phyloP scores from a whole-genome alignment of 2,888 invertebrate genomes.

The Tenthredo livida region DNA sequence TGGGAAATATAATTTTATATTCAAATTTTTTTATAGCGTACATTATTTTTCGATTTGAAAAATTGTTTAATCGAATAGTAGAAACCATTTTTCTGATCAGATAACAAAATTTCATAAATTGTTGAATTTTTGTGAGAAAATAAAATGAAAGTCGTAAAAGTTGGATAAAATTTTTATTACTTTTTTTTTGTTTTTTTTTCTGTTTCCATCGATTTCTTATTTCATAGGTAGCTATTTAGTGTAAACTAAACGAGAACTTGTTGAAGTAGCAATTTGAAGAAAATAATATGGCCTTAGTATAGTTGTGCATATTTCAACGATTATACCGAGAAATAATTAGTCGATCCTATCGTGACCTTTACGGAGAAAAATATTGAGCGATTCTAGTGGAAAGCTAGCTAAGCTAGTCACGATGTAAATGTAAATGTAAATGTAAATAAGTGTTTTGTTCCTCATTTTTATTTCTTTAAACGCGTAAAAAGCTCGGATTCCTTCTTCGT shows the following conservation, averaged over 20 bases:
- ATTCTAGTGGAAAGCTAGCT: background rate
- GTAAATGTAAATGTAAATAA: conserved; percentile 8
- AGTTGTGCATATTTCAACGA: conserved; percentile 40
- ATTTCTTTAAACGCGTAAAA: background rate
- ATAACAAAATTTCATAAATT: background rate
- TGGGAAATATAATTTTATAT: conserved; percentile 39
- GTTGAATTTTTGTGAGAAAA: background rate
- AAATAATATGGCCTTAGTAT: background rate
- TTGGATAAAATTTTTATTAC: background rate
- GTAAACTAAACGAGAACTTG: background rate
- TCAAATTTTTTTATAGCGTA: background rate
- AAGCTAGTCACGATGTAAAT: background rate
- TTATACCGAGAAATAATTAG: conserved; percentile 47
- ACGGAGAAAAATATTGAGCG: conserved; percentile 43
- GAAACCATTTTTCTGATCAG: background rate
- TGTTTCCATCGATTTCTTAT: background rate
- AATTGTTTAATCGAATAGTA: background rate
- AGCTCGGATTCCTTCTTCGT: background rate
- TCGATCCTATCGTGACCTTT: conserved; percentile 46
- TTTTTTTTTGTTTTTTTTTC: background rate
- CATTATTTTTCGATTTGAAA: background rate
- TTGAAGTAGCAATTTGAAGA: conserved; percentile 26
- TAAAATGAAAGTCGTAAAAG: background rate
- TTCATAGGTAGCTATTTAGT: background rate
- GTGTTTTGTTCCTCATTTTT: conserved; percentile 10